These are phyloP conservation scores for Andrena haemorrhoa DNA, from an alignment of 2,888 invertebrate species.

Conservation along the genomic window DNA sequence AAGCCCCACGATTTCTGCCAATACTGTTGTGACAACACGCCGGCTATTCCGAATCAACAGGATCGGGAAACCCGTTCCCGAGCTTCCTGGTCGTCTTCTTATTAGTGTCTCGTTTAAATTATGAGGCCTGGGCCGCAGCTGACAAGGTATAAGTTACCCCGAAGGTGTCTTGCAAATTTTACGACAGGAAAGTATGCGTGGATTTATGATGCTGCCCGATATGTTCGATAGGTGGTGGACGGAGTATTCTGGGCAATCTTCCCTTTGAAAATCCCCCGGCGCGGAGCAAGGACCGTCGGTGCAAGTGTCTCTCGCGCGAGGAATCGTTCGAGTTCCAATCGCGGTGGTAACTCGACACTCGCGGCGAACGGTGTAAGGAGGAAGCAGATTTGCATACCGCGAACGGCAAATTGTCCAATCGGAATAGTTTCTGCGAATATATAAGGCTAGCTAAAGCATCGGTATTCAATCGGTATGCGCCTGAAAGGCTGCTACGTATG, in stretches of 20 bases:
- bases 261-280: not conserved
- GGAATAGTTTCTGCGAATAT: conserved; percentile 2
- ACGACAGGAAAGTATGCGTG: not conserved
- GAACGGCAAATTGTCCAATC: conserved; percentile 1
- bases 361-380: no score
- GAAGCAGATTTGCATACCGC: not conserved
- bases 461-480: conserved; percentile 73
- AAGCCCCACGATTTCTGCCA: not conserved
- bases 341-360: no score
- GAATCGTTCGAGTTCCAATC: no score
- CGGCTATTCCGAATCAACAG: not conserved
- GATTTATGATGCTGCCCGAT: not conserved
- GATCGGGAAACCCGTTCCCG: not conserved
- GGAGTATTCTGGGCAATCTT: not conserved
- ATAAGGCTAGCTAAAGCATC: conserved; percentile 58
- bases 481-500: conserved; percentile 61
- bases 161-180: not conserved
- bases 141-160: not conserved
- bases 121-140: not conserved
- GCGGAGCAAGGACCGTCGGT: not conserved
- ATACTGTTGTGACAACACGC: not conserved
- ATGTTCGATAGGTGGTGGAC: not conserved
- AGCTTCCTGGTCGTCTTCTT: not conserved
- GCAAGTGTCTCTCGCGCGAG: no score
- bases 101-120: not conserved